phyloP scores from a whole-genome alignment of 1,140 invertebrate genomes.

The Diplogasteroides magnus region DNA sequence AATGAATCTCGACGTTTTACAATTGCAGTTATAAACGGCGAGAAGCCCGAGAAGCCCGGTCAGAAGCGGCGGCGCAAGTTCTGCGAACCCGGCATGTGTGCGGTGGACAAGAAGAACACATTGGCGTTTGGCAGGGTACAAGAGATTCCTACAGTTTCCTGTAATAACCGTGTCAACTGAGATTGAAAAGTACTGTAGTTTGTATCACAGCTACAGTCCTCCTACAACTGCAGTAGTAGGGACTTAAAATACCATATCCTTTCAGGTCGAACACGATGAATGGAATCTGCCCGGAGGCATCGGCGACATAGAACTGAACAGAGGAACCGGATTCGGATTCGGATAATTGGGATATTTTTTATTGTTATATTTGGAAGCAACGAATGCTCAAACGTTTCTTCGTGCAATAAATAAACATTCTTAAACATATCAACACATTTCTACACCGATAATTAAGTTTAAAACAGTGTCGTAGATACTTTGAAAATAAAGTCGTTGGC shows the following conservation, averaged over 20 bases:
- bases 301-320: conserved; percentile 32
- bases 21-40: too few relatives aligned
- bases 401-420: too few relatives aligned
- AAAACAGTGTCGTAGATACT: too few relatives aligned
- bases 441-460: too few relatives aligned
- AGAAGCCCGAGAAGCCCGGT: too few relatives aligned
- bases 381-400: too few relatives aligned
- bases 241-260: not conserved
- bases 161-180: not conserved
- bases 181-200: not conserved
- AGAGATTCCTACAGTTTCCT: not conserved
- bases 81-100: conserved; percentile 40
- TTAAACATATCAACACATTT: too few relatives aligned
- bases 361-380: too few relatives aligned
- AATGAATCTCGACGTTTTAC: too few relatives aligned
- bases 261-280: conserved; percentile 32
- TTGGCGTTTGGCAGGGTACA: conserved; percentile 36
- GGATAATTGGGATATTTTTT: too few relatives aligned
- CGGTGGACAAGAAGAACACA: conserved; percentile 36
- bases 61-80: conserved; percentile 14
- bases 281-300: conserved; percentile 36
- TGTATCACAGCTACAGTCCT: not conserved
- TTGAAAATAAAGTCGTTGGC: too few relatives aligned
- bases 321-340: conserved; percentile 40
- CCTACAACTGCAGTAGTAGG: not conserved